Base-by-base conservation (phyloP, 2,888 invertebrate genomes). In the Ophion ellenae region DNA sequence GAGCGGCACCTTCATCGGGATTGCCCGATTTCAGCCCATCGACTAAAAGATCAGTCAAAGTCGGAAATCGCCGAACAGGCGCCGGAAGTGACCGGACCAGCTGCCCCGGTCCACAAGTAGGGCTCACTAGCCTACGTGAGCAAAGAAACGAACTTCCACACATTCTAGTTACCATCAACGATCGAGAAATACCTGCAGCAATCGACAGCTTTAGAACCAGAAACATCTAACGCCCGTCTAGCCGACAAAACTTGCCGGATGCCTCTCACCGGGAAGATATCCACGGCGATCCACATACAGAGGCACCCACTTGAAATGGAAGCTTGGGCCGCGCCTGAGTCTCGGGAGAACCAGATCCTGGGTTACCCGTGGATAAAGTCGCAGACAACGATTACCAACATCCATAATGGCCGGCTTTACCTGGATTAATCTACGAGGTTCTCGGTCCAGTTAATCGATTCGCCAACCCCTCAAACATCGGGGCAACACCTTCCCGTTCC, bases 1-100 rank as follows among this genome's bases (percentile, higher is more conserved):
- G 24, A 24, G 24, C 24, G 20, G 1, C 82, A 83, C 40, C 66
- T 47, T 9, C 71, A 83, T 14, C 36, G 53, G 4, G 82, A 83
- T 0, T 83, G 77, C 9, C 77, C 82, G 0, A 71, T 76, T 0
- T 17, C 47, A 0, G 66, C 66, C 0, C 24, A 66, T 14, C 57
- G 20, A 6, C 14, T 0, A 77, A 82, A 28, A 36, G 32, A 1
- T n/a, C 0, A 1, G 1, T 14, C 1, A 3, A 7, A 0, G 11
- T 24, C 17, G 82, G 82, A 45, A 82, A 82, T 66, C 76, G 67
- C 71, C 71, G 14, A 67, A n/a, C 14, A 9, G 71, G n/a, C 76
- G 70, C 24, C 76, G 45, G 76, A 24, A 24, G 24, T 24, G 24
- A 24, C 67, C 53, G 57, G 32, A 24, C 24, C 24, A 4, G 45